These are phyloP conservation scores for Syncerus caffer DNA, from an alignment of 2,797 vertebrate species.

Conservation along the genomic window DNA sequence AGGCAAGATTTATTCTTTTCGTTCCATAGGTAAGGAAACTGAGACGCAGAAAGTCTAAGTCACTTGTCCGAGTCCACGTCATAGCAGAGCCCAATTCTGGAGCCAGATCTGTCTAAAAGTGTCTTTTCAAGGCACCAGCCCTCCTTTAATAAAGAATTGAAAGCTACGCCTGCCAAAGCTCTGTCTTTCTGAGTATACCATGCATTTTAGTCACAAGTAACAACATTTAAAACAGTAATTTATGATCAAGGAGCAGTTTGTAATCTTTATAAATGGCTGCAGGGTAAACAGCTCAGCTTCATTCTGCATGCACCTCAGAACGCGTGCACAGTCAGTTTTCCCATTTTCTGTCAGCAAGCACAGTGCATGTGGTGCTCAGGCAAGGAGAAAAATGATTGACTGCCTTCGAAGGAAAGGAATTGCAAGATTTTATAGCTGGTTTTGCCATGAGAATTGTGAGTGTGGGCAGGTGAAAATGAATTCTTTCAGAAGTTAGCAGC, in stretches of 20 bases:
- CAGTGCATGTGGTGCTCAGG: neutral
- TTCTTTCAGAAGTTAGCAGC: neutral
- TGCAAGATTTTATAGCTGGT: neutral
- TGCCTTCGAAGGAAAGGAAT: slow-evolving; percentile 3
- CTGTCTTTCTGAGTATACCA: neutral
- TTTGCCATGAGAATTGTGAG: neutral
- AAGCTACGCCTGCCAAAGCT: neutral
- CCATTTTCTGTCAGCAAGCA: neutral
- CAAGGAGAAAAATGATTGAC: slow-evolving; percentile 15
- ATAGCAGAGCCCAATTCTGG: neutral
- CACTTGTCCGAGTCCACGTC: neutral
- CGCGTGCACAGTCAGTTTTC: neutral
- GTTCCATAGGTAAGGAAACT: neutral
- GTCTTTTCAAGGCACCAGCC: neutral
- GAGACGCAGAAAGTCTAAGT: neutral
- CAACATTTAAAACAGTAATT: slow-evolving; percentile 27
- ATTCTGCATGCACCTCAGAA: neutral
- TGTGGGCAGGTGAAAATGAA: neutral
- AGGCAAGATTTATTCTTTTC: neutral
- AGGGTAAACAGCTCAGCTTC: neutral
- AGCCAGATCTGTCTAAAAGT: neutral
- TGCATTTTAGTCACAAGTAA: neutral
- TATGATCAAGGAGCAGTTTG: slow-evolving; percentile 55
- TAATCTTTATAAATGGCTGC: neutral
- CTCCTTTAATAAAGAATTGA: neutral